These are phyloP conservation scores for Ornithorhynchus anatinus DNA, from an alignment of 2,113 vertebrate genomes.

Conservation along the genomic window DNA sequence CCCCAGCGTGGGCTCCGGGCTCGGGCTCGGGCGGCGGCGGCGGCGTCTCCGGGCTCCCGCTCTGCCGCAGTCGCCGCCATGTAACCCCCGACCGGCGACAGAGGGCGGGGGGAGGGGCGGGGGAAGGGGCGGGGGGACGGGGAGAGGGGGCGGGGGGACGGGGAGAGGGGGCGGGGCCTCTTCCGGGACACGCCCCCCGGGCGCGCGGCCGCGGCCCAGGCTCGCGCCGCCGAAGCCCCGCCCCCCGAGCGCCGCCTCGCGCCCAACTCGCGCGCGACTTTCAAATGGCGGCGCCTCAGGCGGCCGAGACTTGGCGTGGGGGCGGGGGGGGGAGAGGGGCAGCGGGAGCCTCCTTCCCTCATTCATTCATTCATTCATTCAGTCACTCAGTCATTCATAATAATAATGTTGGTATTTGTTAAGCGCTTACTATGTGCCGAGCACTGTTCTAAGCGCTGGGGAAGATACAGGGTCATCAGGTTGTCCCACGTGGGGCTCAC, in stretches of 20 bases:
- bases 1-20: conserved; percentile 39
- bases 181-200: neutral
- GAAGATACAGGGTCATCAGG: too few relatives aligned
- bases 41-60: conserved; percentile 50
- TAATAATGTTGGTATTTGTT: too few relatives aligned
- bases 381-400: too few relatives aligned
- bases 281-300: conserved; percentile 13
- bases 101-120: conserved; percentile 30
- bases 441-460: too few relatives aligned
- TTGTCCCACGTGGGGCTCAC: too few relatives aligned
- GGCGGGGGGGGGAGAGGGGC: neutral
- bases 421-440: too few relatives aligned
- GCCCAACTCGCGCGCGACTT: conserved; percentile 14
- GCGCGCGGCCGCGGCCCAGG: conserved; percentile 34
- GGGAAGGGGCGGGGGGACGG: neutral
- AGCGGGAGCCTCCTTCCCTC: rapidly evolving
- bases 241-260: neutral
- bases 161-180: rapidly evolving
- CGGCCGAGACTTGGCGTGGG: neutral
- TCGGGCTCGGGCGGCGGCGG: conserved; percentile 44
- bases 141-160: rapidly evolving
- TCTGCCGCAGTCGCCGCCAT: conserved; percentile 71
- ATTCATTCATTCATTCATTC: too few relatives aligned
- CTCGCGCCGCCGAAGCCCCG: conserved; percentile 35
- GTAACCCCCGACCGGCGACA: conserved; percentile 67